phyloP scores from a whole-genome alignment of 2,888 invertebrate genomes.

The Diaperis boleti region DNA sequence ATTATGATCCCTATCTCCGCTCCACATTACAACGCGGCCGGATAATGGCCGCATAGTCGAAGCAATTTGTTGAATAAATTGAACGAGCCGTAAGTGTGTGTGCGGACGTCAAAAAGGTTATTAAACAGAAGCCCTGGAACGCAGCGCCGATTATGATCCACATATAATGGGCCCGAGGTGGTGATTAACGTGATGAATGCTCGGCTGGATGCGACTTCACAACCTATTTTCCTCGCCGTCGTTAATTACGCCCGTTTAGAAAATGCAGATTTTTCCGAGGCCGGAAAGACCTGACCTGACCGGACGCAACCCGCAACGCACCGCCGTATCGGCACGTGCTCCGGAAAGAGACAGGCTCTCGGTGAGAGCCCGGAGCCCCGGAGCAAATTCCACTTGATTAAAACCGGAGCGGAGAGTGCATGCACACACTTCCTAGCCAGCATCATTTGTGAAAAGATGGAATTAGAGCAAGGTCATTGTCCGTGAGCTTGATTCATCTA shows the following conservation, averaged over 20 bases:
- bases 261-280: no score
- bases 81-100: slow-evolving; percentile 30
- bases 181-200: slow-evolving; percentile 44
- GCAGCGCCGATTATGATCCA: slow-evolving; percentile 37
- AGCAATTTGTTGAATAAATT: slow-evolving; percentile 42
- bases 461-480: slow-evolving; percentile 63
- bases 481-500: slow-evolving; percentile 55
- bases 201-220: slow-evolving; percentile 33
- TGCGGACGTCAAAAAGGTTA: slow-evolving; percentile 30
- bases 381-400: slow-evolving; percentile 55
- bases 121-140: slow-evolving; percentile 42
- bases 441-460: slow-evolving; percentile 56
- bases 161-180: slow-evolving; percentile 38
- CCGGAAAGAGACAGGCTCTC: slow-evolving; percentile 54
- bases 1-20: slow-evolving; percentile 23
- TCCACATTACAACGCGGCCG: slow-evolving; percentile 20
- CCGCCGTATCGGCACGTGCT: slow-evolving; percentile 57
- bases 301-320: no score
- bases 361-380: slow-evolving; percentile 43
- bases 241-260: no score
- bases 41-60: slow-evolving; percentile 26
- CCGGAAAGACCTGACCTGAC: no score
- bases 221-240: slow-evolving; percentile 47
- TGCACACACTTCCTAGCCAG: slow-evolving; percentile 58
- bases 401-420: slow-evolving; percentile 58